A percentile compares a stretch with the other conserved stretches of the same genome.
Evolutionary conservation across 2,888 invertebrate species (phyloP).

Genomic region (Osedax frankpressi): DNA sequence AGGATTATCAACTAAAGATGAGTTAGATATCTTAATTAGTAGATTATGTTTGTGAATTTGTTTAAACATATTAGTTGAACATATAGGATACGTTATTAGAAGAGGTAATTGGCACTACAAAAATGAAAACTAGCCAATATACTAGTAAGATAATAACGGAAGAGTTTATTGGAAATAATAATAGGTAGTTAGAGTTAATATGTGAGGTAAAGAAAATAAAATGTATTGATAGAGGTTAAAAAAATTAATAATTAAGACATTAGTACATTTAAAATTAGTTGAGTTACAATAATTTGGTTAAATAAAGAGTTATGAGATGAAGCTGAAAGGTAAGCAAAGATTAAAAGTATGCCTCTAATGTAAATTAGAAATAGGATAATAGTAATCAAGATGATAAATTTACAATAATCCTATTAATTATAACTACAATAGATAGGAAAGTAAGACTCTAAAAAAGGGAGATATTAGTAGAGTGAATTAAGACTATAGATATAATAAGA

Average conservation of each 20-base stretch:
- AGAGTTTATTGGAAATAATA: constrained; percentile 11
- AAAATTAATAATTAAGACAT: not conserved
- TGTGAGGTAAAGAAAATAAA: not conserved
- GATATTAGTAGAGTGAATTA: constrained; percentile 16
- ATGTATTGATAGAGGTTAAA: not conserved
- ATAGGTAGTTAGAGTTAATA: not conserved
- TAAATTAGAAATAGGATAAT: constrained; percentile 27
- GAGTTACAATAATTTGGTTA: not conserved
- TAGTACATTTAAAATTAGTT: not conserved
- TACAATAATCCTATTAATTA: constrained; percentile 11
- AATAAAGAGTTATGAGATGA: constrained; percentile 25
- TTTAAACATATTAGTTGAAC: constrained; percentile 28
- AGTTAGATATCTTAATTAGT: constrained; percentile 28
- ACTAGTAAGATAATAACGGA: constrained; percentile 22
- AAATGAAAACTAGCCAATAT: constrained; percentile 25
- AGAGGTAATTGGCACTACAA: constrained; percentile 27
- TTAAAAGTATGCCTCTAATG: constrained; percentile 29
- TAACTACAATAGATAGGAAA: constrained; percentile 24
- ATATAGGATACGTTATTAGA: constrained; percentile 25
- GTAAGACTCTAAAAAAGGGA: constrained; percentile 23
- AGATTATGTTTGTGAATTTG: constrained; percentile 30
- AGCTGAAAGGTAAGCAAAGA: constrained; percentile 29
- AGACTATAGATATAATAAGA: constrained; percentile 7
- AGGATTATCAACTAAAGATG: constrained; percentile 30
- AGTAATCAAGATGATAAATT: constrained; percentile 6